A percentile compares a stretch with the other conserved stretches of the same genome.
These are phyloP conservation scores for Selene dorsalis DNA, from an alignment of 2,797 vertebrate genomes.

Conservation along the genomic window DNA sequence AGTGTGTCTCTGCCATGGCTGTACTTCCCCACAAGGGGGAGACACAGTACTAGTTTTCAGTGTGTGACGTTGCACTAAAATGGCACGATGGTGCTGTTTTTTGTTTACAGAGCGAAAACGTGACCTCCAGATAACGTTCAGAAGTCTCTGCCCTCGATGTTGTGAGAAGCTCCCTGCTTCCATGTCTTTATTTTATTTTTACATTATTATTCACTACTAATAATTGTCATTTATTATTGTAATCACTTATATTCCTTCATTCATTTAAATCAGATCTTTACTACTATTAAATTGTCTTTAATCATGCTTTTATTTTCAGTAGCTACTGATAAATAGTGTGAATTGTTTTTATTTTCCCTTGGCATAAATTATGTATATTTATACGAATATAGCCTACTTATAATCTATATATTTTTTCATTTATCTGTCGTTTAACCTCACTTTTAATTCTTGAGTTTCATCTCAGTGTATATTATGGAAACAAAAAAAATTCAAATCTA, in stretches of 20 bases:
- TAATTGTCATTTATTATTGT: no score
- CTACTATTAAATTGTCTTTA: neutral
- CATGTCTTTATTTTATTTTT: neutral
- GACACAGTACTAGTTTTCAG: slow-evolving; percentile 10
- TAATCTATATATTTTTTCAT: neutral
- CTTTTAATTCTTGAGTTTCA: neutral
- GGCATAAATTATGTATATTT: no score
- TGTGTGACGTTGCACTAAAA: slow-evolving; percentile 16
- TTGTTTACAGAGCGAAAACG: neutral
- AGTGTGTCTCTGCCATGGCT: neutral
- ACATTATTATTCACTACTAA: no score
- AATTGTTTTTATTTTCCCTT: neutral
- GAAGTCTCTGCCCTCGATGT: neutral
- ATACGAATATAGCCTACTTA: neutral
- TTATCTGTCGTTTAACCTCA: neutral
- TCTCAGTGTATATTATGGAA: neutral
- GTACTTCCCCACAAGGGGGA: slow-evolving; percentile 52
- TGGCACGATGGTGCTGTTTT: neutral
- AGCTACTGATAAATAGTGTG: neutral
- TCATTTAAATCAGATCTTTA: neutral
- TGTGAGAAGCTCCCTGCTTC: neutral
- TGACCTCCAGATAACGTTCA: slow-evolving; percentile 1
- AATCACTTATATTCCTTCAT: no score
- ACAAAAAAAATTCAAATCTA: neutral
- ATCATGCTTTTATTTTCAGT: neutral